A percentile compares a stretch with the other conserved stretches of the same genome.
Evolutionary conservation across 2,888 invertebrate species (phyloP).

Genomic region (Oscheius sp.): DNA sequence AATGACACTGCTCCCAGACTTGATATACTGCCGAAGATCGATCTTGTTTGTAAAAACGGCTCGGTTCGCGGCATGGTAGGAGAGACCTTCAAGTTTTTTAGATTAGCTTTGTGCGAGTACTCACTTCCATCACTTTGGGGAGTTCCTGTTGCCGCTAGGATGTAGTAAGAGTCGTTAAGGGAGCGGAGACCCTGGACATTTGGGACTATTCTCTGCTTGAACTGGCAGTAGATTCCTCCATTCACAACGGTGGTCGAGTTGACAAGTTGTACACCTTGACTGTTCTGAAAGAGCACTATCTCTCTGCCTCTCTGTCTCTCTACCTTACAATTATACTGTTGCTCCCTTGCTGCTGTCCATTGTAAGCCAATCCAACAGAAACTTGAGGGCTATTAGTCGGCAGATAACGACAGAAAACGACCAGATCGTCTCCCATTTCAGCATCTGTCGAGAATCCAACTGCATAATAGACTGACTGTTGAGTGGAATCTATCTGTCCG

Average conservation of each 20-base stretch:
- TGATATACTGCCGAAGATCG: slow-evolving; percentile 31
- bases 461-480: slow-evolving; percentile 29
- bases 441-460: slow-evolving; percentile 43
- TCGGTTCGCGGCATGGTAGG: slow-evolving; percentile 36
- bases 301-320: neutral
- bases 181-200: neutral
- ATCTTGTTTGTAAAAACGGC: slow-evolving; percentile 32
- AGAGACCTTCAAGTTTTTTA: slow-evolving; percentile 17
- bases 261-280: slow-evolving; percentile 5
- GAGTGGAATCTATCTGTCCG: neutral
- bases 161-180: slow-evolving; percentile 16
- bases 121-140: slow-evolving; percentile 12
- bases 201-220: neutral
- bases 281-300: neutral
- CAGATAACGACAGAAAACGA: slow-evolving; percentile 24
- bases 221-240: slow-evolving; percentile 32
- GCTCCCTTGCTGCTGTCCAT: neutral
- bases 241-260: neutral
- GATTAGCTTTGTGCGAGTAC: neutral
- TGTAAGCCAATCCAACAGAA: slow-evolving; percentile 26
- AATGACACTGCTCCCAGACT: slow-evolving; percentile 1
- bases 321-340: slow-evolving; percentile 5
- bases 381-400: neutral
- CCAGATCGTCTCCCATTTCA: slow-evolving; percentile 40
- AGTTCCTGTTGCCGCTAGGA: slow-evolving; percentile 5